These are phyloP conservation scores for Chlorodrepanis virens DNA, from an alignment of 2,113 vertebrate genomes.

Conservation along the genomic window DNA sequence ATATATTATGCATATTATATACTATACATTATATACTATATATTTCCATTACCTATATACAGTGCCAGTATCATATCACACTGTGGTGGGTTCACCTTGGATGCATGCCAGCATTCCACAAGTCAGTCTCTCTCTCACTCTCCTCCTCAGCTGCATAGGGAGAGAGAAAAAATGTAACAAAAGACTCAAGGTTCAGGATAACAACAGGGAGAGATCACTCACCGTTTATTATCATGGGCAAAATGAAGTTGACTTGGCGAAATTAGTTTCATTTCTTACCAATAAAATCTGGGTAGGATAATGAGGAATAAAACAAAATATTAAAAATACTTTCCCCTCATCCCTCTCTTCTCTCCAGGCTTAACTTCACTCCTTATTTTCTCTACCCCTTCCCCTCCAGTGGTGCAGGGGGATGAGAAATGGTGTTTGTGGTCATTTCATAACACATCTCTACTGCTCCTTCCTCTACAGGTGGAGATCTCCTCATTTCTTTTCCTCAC, in stretches of 20 bases:
- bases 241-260: neutral
- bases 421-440: neutral
- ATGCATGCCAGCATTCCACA: neutral
- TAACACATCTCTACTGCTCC: rapidly evolving
- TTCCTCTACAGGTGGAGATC: neutral
- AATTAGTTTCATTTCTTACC: neutral
- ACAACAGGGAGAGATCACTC: neutral
- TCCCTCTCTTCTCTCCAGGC: neutral
- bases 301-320: neutral
- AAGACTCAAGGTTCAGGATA: neutral
- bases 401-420: neutral
- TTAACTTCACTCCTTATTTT: neutral
- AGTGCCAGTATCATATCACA: neutral
- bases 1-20: too few species aligned
- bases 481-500: neutral
- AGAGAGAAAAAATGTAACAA: neutral
- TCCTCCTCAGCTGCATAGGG: rapidly evolving
- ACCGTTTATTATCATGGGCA: too few species aligned
- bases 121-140: too few species aligned
- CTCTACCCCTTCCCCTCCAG: neutral
- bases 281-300: neutral
- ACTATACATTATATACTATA: too few species aligned
- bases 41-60: neutral
- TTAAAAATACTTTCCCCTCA: neutral
- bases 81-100: neutral